Conservation (phyloP, 2,113 vertebrate genomes). For the Perca fluviatilis region DNA sequence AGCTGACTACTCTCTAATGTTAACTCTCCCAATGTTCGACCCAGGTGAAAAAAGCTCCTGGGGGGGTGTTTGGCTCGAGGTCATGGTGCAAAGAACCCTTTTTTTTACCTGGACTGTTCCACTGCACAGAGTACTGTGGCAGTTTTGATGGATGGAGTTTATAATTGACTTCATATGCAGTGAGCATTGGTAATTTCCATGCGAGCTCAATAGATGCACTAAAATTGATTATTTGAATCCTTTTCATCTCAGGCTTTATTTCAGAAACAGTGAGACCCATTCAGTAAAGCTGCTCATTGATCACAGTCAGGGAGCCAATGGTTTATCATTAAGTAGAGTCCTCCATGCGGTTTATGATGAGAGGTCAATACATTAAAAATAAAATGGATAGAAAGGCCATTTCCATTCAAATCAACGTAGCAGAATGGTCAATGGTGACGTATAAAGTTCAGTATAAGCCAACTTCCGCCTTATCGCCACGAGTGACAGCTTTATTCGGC, state of each 20-base stretch:
- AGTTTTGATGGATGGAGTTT: constrained; percentile 75
- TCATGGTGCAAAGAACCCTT: no score
- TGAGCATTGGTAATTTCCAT: constrained; percentile 62
- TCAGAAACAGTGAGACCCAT: constrained; percentile 22
- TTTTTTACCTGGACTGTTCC: constrained; percentile 32
- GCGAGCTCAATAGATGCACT: constrained; percentile 56
- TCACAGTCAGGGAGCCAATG: neutral
- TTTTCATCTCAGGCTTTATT: constrained; percentile 26
- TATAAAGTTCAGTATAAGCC: no score
- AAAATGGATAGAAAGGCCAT: no score
- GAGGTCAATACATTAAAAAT: no score
- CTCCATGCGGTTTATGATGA: neutral
- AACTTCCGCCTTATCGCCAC: no score
- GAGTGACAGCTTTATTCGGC: no score
- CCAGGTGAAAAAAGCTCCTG: no score
- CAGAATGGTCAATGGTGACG: no score
- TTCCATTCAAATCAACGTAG: no score
- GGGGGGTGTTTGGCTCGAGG: no score
- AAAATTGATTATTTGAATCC: constrained; percentile 64
- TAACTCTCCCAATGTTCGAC: no score
- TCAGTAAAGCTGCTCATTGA: constrained; percentile 17
- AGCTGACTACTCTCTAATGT: no score
- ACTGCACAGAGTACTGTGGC: constrained; percentile 43
- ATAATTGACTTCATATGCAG: constrained; percentile 75
- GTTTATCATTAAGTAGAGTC: constrained; percentile 8